Conservation (phyloP, 2,888 invertebrate species). For the Drosophila nr. perissopoda region DNA sequence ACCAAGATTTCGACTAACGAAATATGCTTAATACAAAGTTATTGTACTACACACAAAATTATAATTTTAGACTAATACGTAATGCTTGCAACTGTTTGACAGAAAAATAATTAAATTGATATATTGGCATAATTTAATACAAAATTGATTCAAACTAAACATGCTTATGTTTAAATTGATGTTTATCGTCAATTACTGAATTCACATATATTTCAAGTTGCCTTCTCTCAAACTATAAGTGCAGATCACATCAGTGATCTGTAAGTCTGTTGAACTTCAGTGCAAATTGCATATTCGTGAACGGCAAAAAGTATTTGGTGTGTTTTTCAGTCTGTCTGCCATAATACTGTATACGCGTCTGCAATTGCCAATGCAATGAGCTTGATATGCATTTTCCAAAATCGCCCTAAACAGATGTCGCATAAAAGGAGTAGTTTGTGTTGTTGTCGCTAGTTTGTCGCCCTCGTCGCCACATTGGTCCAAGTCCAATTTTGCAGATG, state of each 20-base stretch:
- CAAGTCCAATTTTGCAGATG: slow-evolving; percentile 46
- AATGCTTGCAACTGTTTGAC: neutral
- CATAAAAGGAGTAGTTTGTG: slow-evolving; percentile 45
- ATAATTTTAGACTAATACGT: neutral
- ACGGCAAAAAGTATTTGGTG: slow-evolving; percentile 64
- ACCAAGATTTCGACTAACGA: slow-evolving; percentile 1
- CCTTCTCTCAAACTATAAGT: slow-evolving; percentile 20
- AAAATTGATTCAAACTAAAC: neutral
- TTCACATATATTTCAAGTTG: neutral
- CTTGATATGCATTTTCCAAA: slow-evolving; percentile 74
- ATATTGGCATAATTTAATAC: neutral
- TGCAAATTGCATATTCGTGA: slow-evolving; percentile 42
- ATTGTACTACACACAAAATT: neutral
- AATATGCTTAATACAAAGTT: neutral
- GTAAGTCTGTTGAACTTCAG: slow-evolving; percentile 74
- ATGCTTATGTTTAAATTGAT: neutral
- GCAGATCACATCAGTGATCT: slow-evolving; percentile 63
- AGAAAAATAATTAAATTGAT: neutral
- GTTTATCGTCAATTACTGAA: neutral
- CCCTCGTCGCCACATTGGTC: slow-evolving; percentile 62
- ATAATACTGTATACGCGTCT: slow-evolving; percentile 43
- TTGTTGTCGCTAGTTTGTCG: slow-evolving; percentile 48
- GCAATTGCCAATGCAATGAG: slow-evolving; percentile 78
- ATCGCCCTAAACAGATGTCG: slow-evolving; percentile 71
- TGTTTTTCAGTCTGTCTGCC: slow-evolving; percentile 41